These are phyloP conservation scores for Epicauta chinensis DNA, from an alignment of 1,140 invertebrate genomes.

Conservation along the genomic window DNA sequence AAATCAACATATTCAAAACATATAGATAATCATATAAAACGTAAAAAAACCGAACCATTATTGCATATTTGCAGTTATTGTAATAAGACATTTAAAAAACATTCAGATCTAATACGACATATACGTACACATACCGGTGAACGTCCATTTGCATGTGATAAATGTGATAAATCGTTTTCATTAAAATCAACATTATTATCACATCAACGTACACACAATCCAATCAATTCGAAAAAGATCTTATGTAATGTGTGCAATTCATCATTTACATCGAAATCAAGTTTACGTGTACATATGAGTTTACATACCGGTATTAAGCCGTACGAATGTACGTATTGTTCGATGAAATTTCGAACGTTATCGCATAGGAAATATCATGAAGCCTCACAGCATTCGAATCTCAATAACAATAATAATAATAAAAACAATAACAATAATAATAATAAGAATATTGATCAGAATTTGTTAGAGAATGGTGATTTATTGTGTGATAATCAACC, in stretches of 20 bases:
- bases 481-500: neutral
- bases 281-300: conserved; percentile 63
- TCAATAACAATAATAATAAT: neutral
- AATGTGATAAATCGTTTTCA: conserved; percentile 60
- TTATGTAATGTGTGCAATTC: conserved; percentile 54
- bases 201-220: conserved; percentile 55
- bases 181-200: conserved; percentile 60
- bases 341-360: conserved; percentile 58
- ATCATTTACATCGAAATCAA: conserved; percentile 55
- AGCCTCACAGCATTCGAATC: neutral
- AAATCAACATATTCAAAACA: conserved; percentile 18
- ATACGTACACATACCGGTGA: conserved; percentile 60
- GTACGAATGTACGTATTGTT: conserved; percentile 59
- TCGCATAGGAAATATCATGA: conserved; percentile 61
- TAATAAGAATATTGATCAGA: neutral
- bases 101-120: conserved; percentile 38
- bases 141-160: conserved; percentile 57
- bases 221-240: conserved; percentile 46
- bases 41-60: neutral
- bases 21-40: conserved; percentile 10
- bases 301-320: conserved; percentile 48
- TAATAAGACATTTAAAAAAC: conserved; percentile 34
- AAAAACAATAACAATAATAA: neutral
- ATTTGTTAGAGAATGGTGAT: neutral
- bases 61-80: conserved; percentile 29